phyloP scores from a whole-genome alignment of 2,797 vertebrate genomes.

The Cuniculus paca region DNA sequence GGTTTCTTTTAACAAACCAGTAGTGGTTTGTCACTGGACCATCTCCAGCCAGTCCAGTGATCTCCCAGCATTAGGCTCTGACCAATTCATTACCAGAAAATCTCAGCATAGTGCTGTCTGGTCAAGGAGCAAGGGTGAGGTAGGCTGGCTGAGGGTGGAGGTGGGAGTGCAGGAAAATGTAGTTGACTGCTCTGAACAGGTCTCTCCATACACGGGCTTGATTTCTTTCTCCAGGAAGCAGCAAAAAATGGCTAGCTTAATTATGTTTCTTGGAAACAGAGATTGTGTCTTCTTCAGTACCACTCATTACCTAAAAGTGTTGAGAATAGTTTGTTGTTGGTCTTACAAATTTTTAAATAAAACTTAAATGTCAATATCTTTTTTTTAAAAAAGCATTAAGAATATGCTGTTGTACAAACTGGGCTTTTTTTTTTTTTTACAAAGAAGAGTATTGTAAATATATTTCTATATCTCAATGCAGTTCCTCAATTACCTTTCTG shows the following conservation, averaged over 20 bases:
- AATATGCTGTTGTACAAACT: neutral
- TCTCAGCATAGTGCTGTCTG: neutral
- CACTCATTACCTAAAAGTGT: constrained; percentile 19
- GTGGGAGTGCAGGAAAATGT: neutral
- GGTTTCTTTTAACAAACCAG: neutral
- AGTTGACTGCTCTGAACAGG: neutral
- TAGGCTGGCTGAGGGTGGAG: neutral
- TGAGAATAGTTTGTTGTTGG: constrained; percentile 3
- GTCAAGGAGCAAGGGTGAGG: neutral
- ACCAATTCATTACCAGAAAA: neutral
- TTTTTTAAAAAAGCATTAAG: neutral
- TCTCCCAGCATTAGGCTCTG: neutral
- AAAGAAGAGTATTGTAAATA: constrained; percentile 40
- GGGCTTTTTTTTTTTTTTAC: neutral
- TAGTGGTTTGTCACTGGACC: neutral
- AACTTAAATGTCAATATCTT: constrained; percentile 18
- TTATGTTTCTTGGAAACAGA: constrained; percentile 35
- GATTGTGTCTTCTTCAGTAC: neutral
- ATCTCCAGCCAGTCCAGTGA: neutral
- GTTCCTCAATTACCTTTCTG: constrained; percentile 50
- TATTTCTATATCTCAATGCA: constrained; percentile 18
- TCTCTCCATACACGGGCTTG: neutral
- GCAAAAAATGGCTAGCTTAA: constrained; percentile 23
- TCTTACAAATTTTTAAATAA: constrained; percentile 45
- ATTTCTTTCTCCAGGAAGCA: constrained; percentile 44